Percentiles rank a stretch among this genome's conserved stretches.
phyloP scores from a whole-genome alignment of 1,140 invertebrate species.

The Plodia interpunctella region DNA sequence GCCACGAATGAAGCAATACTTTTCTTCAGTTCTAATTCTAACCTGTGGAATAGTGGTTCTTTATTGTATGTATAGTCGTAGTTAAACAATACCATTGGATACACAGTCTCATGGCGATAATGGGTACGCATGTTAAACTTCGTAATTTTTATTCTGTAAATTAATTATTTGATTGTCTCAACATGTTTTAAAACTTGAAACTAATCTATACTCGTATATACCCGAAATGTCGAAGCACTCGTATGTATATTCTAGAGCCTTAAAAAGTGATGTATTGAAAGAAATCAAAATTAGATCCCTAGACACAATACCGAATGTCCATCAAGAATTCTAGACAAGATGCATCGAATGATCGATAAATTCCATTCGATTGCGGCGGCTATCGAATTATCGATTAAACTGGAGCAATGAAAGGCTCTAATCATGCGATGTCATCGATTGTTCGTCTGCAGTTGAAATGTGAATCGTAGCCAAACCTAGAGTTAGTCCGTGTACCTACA shows the following conservation, averaged over 20 bases:
- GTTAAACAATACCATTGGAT: no score
- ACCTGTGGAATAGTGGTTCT: no score
- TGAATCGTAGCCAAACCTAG: constrained; percentile 1
- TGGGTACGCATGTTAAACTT: no score
- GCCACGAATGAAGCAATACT: no score
- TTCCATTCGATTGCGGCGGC: neutral
- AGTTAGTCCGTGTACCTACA: neutral
- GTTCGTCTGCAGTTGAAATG: neutral
- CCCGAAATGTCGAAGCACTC: no score
- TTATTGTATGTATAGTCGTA: no score
- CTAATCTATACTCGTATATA: no score
- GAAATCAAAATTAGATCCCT: neutral
- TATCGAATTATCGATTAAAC: constrained; percentile 2
- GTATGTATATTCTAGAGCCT: neutral
- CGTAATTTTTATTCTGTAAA: no score
- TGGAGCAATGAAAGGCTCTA: constrained; percentile 3
- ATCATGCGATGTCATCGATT: constrained; percentile 5
- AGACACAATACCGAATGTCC: neutral
- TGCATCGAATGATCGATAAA: constrained; percentile 2
- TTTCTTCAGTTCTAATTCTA: no score
- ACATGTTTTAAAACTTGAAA: no score
- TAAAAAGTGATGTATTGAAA: neutral
- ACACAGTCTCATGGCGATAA: no score
- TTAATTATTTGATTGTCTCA: no score
- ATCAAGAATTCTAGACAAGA: neutral